Conservation (phyloP, 2,888 invertebrate species). For the Temnothorax ravouxi region DNA sequence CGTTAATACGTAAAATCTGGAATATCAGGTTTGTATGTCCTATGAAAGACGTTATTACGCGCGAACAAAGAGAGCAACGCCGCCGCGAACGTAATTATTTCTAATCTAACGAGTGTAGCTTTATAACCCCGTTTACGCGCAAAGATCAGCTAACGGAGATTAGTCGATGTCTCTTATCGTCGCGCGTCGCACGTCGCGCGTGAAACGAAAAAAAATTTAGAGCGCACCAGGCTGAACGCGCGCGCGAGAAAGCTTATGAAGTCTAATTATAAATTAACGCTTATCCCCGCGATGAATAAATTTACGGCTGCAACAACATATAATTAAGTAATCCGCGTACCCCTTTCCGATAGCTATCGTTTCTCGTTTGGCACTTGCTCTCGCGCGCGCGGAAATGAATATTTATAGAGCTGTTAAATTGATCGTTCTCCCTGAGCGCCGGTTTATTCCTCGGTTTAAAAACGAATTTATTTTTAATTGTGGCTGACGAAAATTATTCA, state of each 20-base stretch:
- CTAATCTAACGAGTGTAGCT: constrained; percentile 65
- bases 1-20: constrained; percentile 73
- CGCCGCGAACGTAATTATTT: constrained; percentile 67
- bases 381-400: constrained; percentile 39
- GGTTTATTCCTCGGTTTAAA: constrained; percentile 42
- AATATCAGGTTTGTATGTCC: constrained; percentile 66
- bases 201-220: constrained; percentile 12
- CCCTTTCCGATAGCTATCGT: constrained; percentile 57
- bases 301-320: constrained; percentile 62
- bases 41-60: constrained; percentile 67
- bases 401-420: constrained; percentile 47
- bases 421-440: constrained; percentile 36
- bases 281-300: constrained; percentile 68
- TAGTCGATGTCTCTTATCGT: constrained; percentile 62
- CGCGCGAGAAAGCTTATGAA: constrained; percentile 63
- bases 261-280: constrained; percentile 69
- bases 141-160: constrained; percentile 50
- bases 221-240: background rate
- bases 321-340: constrained; percentile 70
- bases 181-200: constrained; percentile 1
- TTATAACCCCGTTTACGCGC: constrained; percentile 57
- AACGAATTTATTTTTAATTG: constrained; percentile 51
- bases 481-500: constrained; percentile 49
- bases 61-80: constrained; percentile 66
- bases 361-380: constrained; percentile 53